These are phyloP conservation scores for Amniataba percoides DNA, from an alignment of 2,797 vertebrate species.

Conservation along the genomic window DNA sequence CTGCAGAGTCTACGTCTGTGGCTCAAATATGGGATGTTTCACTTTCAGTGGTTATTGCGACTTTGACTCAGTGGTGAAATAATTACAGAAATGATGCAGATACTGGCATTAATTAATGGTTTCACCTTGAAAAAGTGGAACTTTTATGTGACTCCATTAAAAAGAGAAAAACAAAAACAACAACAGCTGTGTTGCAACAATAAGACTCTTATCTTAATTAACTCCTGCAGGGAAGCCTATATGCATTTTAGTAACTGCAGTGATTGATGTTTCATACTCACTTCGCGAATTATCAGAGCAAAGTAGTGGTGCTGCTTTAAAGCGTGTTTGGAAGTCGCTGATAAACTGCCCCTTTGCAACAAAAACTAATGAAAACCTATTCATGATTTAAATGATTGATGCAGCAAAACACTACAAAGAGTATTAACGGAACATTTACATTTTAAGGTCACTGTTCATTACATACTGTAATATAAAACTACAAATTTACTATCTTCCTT, in stretches of 20 bases:
- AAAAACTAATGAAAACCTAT: constrained; percentile 36
- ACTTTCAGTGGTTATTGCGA: constrained; percentile 40
- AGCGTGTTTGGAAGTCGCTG: constrained; percentile 12
- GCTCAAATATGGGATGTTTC: constrained; percentile 25
- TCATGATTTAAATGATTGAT: constrained; percentile 34
- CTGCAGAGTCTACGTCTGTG: constrained; percentile 26
- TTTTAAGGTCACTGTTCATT: constrained; percentile 40
- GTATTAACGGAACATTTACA: constrained; percentile 42
- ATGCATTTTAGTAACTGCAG: constrained; percentile 20
- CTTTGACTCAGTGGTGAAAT: constrained; percentile 30
- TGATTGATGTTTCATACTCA: constrained; percentile 12
- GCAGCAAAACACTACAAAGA: constrained; percentile 44
- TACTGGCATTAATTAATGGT: neutral
- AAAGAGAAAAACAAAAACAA: constrained; percentile 6
- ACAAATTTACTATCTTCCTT: constrained; percentile 66
- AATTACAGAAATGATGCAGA: neutral
- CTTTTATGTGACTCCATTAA: neutral
- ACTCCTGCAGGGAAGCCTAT: constrained; percentile 19
- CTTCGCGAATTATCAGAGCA: neutral
- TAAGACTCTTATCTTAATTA: constrained; percentile 47
- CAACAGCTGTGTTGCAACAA: constrained; percentile 15
- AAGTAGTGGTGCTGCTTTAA: constrained; percentile 17
- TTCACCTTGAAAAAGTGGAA: constrained; percentile 12
- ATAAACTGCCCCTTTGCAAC: constrained; percentile 17
- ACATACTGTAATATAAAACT: constrained; percentile 72